Evolutionary conservation across 1,140 invertebrate genomes (phyloP).

Genomic region (Drosophila virilis): DNA sequence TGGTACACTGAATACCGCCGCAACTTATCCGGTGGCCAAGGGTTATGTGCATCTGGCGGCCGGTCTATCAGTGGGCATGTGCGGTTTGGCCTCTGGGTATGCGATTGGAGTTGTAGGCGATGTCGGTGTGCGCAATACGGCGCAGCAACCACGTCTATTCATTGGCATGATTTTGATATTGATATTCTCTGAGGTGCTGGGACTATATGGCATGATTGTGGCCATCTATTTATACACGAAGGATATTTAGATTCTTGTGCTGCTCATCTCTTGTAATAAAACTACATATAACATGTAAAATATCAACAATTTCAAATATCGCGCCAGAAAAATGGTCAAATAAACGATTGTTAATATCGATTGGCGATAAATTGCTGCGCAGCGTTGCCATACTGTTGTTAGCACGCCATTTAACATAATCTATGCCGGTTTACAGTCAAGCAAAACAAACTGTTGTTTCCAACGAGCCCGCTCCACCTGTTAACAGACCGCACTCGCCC

Average conservation of each 20-base stretch:
- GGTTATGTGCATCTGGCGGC: constrained; percentile 95
- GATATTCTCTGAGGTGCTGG: constrained; percentile 98
- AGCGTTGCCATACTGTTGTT: background rate
- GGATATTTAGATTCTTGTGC: constrained; percentile 27
- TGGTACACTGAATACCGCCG: constrained; percentile 85
- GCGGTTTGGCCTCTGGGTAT: constrained; percentile 95
- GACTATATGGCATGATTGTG: constrained; percentile 97
- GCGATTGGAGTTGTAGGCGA: constrained; percentile 97
- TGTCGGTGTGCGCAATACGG: constrained; percentile 95
- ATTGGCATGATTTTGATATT: constrained; percentile 98
- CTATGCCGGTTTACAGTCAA: background rate
- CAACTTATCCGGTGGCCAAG: constrained; percentile 87
- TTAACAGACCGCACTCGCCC: background rate
- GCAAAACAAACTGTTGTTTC: background rate
- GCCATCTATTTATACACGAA: constrained; percentile 95
- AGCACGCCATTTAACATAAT: background rate
- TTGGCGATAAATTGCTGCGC: no score
- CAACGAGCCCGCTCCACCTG: background rate
- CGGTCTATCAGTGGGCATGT: constrained; percentile 94
- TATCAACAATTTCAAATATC: background rate
- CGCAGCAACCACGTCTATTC: constrained; percentile 96
- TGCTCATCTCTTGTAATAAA: no score
- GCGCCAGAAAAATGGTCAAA: background rate
- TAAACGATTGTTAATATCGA: background rate
- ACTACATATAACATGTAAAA: no score